Base-by-base conservation (phyloP, 1,140 invertebrate genomes). In the Lepeophtheirus salmonis region DNA sequence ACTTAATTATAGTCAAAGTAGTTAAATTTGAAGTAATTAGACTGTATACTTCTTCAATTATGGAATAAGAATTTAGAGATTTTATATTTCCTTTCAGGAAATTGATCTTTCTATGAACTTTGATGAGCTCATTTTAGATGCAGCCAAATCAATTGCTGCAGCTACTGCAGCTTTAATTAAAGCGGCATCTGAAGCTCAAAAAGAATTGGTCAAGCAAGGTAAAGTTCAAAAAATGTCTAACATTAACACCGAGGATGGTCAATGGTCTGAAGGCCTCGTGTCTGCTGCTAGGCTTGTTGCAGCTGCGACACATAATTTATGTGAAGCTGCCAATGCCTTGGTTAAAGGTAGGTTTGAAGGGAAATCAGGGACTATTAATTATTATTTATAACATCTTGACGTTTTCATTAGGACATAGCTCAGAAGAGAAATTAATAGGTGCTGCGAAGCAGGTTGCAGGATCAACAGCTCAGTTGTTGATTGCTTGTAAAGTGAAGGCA, bases 101-200 rank as follows among this genome's bases (percentile, higher is more conserved):
- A 80, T 89, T 2, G 89, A 92, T 70, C 89, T 96, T 71, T 85
- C 79, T 62, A 77, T 92, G 72, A 94, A 94, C 72, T 95, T 98
- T 74, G 95, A 99, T 70, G 94, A 97, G 71, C 95, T 97, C 83
- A 98, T 99, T 64, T 71, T 99, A 64, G 89, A 96, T 70, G 92
- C 94, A 1, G 92, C 92, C 12, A 96, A 97, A 74, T 94, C 90
- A 0, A 97, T 99, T 64, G 90, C 94, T 55, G 83, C 88, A 0
- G 95, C 94, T 0, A 97, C 94, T 0, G 90, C 92, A 2, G 90
- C 91, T 0, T 72, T 98, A 0, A 90, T 99, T 0, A 87, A 95
- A 68, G 90, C 92, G 0, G 94, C 95, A 0, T 92, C 89, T 56
- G 84, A 88, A 4, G 91, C 94, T 0, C 94, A 98, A 73, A 76